Conservation (phyloP, 2,113 vertebrate species). For the Columbina picui region DNA sequence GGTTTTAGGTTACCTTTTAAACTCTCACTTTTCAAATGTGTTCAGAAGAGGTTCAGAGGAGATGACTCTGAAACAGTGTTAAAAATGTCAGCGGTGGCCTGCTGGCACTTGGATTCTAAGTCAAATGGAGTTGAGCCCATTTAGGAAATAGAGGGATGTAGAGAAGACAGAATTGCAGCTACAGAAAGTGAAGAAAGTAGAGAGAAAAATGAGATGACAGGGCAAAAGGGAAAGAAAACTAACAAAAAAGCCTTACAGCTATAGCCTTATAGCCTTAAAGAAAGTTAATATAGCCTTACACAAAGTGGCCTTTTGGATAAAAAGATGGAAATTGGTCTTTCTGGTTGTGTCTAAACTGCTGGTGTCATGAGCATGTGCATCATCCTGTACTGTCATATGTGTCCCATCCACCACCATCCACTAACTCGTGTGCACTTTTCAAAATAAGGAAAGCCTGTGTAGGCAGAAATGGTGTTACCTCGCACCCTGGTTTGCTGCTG, state of each 20-base stretch:
- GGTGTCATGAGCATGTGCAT: not conserved
- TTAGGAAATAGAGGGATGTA: not conserved
- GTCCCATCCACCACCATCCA: not conserved
- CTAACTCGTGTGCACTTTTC: not conserved
- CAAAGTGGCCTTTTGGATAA: not conserved
- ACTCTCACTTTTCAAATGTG: not conserved
- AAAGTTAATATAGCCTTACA: not conserved
- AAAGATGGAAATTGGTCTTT: not conserved
- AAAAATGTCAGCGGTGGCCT: not conserved
- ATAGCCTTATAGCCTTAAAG: not conserved
- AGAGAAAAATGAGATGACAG: not conserved
- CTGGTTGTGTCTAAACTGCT: not conserved
- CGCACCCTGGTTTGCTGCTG: not conserved
- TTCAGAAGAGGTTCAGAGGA: not conserved
- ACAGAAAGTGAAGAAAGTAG: not conserved
- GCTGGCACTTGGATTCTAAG: not conserved
- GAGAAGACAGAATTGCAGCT: not conserved
- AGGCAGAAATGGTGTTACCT: not conserved
- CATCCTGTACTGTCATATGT: not conserved
- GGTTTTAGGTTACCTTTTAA: not conserved
- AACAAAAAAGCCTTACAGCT: not conserved
- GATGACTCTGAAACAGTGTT: not conserved
- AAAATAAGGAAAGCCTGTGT: not conserved
- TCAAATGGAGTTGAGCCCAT: not conserved
- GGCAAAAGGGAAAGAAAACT: not conserved